Evolutionary conservation across 2,888 invertebrate species (phyloP).

Genomic region (Muschampia plurimacula): DNA sequence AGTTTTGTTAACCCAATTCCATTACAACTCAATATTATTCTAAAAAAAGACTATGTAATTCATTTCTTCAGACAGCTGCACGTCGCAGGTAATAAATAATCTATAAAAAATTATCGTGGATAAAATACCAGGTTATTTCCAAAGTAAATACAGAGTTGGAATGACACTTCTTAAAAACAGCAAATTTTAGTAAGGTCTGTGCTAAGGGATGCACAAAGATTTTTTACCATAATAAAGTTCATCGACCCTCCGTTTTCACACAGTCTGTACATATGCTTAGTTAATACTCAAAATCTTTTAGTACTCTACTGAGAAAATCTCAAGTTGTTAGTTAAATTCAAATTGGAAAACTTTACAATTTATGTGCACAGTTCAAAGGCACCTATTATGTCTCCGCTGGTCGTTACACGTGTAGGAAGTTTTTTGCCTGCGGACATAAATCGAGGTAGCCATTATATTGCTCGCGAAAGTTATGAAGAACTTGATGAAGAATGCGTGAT

Average conservation of each 20-base stretch:
- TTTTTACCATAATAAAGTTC: constrained; percentile 6
- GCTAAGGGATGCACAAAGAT: background rate
- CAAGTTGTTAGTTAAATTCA: constrained; percentile 81
- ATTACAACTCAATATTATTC: no score
- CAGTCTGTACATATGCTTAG: constrained; percentile 53
- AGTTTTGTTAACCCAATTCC: no score
- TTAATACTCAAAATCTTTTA: constrained; percentile 71
- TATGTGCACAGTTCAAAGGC: constrained; percentile 77
- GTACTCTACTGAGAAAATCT: constrained; percentile 72
- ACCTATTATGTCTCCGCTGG: constrained; percentile 70
- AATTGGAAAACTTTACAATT: constrained; percentile 82
- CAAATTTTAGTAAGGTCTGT: background rate
- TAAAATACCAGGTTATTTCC: no score
- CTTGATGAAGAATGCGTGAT: constrained; percentile 27
- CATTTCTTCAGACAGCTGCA: no score
- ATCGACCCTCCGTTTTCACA: background rate
- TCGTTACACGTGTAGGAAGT: constrained; percentile 56
- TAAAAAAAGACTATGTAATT: no score
- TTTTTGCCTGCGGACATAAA: constrained; percentile 45
- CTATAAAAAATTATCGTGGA: no score
- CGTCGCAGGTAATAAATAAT: no score
- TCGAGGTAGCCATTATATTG: constrained; percentile 23
- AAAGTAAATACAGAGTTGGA: no score
- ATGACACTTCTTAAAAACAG: background rate
- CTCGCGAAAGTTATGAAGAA: constrained; percentile 20